These are phyloP conservation scores for Coendou prehensilis DNA, from an alignment of 2,797 vertebrate genomes.

Conservation along the genomic window DNA sequence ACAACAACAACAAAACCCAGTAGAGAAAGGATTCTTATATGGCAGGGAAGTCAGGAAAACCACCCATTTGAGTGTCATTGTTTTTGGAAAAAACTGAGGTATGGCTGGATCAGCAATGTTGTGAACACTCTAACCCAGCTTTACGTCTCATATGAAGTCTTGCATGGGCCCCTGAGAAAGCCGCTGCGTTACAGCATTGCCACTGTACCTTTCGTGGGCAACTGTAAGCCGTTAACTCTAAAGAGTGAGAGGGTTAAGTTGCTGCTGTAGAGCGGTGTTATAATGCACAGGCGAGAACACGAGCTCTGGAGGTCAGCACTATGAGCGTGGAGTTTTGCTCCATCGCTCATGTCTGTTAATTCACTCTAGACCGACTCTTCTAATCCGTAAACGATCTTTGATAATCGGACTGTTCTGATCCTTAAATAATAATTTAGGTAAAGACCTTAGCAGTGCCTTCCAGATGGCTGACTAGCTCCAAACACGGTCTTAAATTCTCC, in stretches of 20 bases:
- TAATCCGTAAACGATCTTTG: neutral
- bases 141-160: accelerated
- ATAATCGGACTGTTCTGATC: neutral
- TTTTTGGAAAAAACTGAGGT: neutral
- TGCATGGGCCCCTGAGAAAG: too few relatives aligned
- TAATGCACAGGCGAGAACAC: accelerated
- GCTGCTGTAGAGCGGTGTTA: accelerated
- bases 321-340: neutral
- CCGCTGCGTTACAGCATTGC: neutral
- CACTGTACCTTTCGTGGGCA: neutral
- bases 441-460: neutral
- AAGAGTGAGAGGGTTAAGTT: neutral
- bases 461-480: neutral
- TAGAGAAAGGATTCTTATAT: neutral
- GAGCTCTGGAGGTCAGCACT: too few relatives aligned
- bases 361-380: neutral
- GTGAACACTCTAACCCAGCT: neutral
- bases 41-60: neutral
- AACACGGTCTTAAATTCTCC: neutral
- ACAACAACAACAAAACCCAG: neutral
- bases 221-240: neutral
- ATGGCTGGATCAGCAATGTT: neutral
- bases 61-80: too few relatives aligned
- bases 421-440: neutral
- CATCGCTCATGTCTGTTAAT: neutral